These are phyloP conservation scores for Ginglymostoma cirratum DNA, from an alignment of 2,113 vertebrate species.

Conservation along the genomic window DNA sequence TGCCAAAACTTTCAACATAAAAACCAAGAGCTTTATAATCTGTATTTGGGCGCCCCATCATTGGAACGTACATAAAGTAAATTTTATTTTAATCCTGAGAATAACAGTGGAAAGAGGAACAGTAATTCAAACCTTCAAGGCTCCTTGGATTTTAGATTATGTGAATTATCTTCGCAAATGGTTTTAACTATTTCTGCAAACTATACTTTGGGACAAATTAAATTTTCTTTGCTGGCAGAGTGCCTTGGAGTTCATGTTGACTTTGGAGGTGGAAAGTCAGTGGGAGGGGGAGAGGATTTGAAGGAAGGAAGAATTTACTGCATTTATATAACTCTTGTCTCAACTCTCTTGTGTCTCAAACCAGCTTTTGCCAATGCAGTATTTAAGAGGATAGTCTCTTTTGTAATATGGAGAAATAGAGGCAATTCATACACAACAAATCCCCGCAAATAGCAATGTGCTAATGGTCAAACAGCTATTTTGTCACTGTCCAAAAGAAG, in stretches of 20 bases:
- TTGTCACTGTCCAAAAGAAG: too few relatives aligned
- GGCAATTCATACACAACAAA: too few relatives aligned
- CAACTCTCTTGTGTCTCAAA: background rate
- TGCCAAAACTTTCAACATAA: background rate
- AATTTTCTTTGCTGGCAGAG: background rate
- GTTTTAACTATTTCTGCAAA: background rate
- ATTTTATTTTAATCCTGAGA: background rate
- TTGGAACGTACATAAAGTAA: background rate
- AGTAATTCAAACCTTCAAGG: background rate
- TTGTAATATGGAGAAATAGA: too few relatives aligned
- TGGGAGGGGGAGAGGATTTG: background rate
- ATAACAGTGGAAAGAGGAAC: background rate
- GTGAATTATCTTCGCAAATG: background rate
- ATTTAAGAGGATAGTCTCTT: background rate
- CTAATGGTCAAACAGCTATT: too few relatives aligned
- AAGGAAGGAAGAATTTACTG: background rate
- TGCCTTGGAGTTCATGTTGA: background rate
- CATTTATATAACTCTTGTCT: background rate
- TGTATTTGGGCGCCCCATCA: background rate
- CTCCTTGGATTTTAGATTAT: background rate
- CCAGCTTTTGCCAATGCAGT: background rate
- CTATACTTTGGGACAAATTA: background rate
- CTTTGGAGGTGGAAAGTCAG: background rate
- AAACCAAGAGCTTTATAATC: background rate
- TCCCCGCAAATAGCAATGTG: background rate